Percentiles rank a stretch among this genome's conserved stretches.
These are phyloP conservation scores for Drosophila micromelanica DNA, from an alignment of 1,140 invertebrate species.

Conservation along the genomic window DNA sequence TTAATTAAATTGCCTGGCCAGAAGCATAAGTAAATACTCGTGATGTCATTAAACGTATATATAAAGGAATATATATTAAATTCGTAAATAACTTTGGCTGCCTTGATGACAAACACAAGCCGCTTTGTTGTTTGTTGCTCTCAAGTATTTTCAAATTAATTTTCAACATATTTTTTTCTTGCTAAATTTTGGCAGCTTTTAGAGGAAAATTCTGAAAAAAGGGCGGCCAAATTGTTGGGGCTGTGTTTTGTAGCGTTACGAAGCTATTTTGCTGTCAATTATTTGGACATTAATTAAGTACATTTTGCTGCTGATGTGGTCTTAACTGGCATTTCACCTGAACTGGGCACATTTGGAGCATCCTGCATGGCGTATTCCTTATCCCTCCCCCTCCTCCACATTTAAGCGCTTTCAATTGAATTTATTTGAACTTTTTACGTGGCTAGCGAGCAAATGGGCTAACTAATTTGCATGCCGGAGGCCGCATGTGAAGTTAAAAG, in stretches of 20 bases:
- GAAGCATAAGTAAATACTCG: slow-evolving; percentile 7
- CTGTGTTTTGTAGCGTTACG: slow-evolving; percentile 9
- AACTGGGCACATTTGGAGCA: slow-evolving; percentile 6
- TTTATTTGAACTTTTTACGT: slow-evolving; percentile 47
- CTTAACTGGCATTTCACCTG: slow-evolving; percentile 54
- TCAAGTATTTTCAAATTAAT: slow-evolving; percentile 31
- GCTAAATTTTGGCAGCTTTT: not conserved
- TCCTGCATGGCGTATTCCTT: too few species aligned
- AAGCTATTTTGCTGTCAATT: slow-evolving; percentile 64
- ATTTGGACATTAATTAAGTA: slow-evolving; percentile 72
- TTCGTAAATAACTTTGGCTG: slow-evolving; percentile 30
- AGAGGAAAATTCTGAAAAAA: not conserved
- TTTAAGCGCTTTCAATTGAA: slow-evolving; percentile 53
- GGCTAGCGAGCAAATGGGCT: slow-evolving; percentile 51
- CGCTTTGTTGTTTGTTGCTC: slow-evolving; percentile 29
- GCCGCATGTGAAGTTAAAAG: slow-evolving; percentile 80
- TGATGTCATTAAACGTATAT: slow-evolving; percentile 19
- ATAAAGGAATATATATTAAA: slow-evolving; percentile 6
- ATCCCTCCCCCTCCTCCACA: too few species aligned
- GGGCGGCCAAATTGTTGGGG: not conserved
- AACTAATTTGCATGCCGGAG: slow-evolving; percentile 68
- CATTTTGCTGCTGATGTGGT: slow-evolving; percentile 29
- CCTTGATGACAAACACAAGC: slow-evolving; percentile 39
- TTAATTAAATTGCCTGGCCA: slow-evolving; percentile 13
- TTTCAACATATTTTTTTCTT: slow-evolving; percentile 20